Conservation (phyloP, 2,888 invertebrate species). For the Andrena haemorrhoa region DNA sequence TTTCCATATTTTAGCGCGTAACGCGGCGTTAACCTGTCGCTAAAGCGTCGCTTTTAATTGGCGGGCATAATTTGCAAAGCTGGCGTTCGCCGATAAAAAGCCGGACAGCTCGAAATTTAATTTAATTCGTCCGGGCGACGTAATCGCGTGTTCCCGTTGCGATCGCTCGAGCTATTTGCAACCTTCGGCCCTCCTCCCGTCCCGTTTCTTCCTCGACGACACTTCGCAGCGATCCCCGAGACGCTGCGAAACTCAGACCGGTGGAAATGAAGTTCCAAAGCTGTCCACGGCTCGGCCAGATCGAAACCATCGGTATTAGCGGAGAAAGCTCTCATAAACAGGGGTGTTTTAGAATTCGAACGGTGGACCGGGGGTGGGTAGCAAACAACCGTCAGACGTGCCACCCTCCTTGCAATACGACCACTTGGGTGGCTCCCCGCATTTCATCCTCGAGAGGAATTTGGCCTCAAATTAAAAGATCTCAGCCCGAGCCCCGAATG, state of each 20-base stretch:
- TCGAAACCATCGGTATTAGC: conserved; percentile 69
- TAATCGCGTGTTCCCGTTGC: background rate
- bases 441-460: conserved; percentile 83
- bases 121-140: background rate
- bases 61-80: background rate
- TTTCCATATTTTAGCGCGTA: conserved; percentile 46
- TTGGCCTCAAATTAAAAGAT: conserved; percentile 84
- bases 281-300: conserved; percentile 56
- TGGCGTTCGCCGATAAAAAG: background rate
- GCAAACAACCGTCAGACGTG: conserved; percentile 75
- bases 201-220: background rate
- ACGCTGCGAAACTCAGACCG: background rate
- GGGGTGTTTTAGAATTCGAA: conserved; percentile 79
- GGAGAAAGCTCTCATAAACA: conserved; percentile 72
- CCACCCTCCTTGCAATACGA: conserved; percentile 78
- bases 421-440: conserved; percentile 80
- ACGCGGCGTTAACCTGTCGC: conserved; percentile 17
- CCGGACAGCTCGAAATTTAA: background rate
- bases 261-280: background rate
- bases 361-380: conserved; percentile 65
- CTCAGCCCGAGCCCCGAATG: conserved; percentile 78
- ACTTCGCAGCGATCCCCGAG: background rate
- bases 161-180: background rate
- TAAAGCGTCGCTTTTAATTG: conserved; percentile 20
- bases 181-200: background rate